A percentile compares a stretch with the other conserved stretches of the same genome.
phyloP scores from a whole-genome alignment of 1,140 invertebrate genomes.

The Teleogryllus occipitalis region DNA sequence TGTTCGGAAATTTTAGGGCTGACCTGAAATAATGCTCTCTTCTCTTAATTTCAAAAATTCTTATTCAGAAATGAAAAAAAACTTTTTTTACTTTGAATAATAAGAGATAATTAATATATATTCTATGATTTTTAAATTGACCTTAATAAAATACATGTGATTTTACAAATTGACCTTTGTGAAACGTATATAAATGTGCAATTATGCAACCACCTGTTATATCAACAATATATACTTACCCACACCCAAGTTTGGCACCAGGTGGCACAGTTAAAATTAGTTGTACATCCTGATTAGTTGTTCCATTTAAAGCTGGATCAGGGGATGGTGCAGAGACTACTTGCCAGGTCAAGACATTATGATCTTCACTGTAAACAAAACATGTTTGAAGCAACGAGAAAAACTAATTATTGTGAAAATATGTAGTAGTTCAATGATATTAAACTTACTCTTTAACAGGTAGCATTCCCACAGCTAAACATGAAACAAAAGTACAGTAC shows the following conservation, averaged over 20 bases:
- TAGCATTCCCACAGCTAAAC: constrained; percentile 22
- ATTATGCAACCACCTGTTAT: neutral
- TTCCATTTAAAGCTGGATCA: neutral
- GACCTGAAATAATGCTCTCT: too few relatives aligned
- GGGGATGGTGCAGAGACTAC: neutral
- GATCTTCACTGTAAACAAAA: constrained; percentile 26
- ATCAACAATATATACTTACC: constrained; percentile 36
- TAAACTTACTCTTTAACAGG: constrained; percentile 22
- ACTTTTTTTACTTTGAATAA: too few relatives aligned
- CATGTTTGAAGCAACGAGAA: constrained; percentile 27
- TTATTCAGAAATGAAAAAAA: too few relatives aligned
- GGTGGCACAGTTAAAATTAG: constrained; percentile 49
- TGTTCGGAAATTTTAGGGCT: too few relatives aligned
- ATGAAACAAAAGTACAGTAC: neutral
- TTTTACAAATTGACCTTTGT: too few relatives aligned
- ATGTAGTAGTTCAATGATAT: neutral
- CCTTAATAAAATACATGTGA: too few relatives aligned
- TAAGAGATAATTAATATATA: too few relatives aligned
- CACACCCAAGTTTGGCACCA: constrained; percentile 56
- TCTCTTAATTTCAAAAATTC: too few relatives aligned
- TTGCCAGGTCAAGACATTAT: constrained; percentile 27
- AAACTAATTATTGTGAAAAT: neutral
- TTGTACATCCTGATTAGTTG: constrained; percentile 10
- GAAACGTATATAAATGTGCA: too few relatives aligned
- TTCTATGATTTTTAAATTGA: too few relatives aligned